A percentile compares a stretch with the other conserved stretches of the same genome.
phyloP scores from a whole-genome alignment of 1,140 invertebrate species.

The Anoplophora glabripennis region DNA sequence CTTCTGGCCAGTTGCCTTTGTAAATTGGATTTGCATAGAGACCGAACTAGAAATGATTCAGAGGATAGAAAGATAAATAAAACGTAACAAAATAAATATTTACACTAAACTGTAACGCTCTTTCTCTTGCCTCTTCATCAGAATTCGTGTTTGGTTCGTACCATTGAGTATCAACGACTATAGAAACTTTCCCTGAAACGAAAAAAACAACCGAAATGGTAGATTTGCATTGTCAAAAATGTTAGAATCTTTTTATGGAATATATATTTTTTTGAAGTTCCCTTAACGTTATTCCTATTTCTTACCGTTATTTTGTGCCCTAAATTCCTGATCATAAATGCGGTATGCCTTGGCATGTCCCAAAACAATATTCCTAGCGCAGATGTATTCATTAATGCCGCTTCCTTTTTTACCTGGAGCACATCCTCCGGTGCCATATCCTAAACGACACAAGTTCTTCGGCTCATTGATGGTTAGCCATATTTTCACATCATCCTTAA shows the following conservation, averaged over 20 bases:
- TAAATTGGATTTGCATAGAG: slow-evolving; percentile 63
- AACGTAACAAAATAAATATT: slow-evolving; percentile 2
- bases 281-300: slow-evolving; percentile 11
- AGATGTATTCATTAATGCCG: slow-evolving; percentile 31
- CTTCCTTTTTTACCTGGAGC: slow-evolving; percentile 5
- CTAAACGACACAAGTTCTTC: slow-evolving; percentile 15
- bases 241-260: not conserved
- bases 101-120: slow-evolving; percentile 42
- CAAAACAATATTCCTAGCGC: slow-evolving; percentile 54
- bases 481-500: slow-evolving; percentile 25
- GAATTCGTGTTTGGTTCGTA: slow-evolving; percentile 48
- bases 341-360: slow-evolving; percentile 57
- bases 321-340: slow-evolving; percentile 53
- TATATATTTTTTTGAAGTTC: not conserved
- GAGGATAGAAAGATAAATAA: slow-evolving; percentile 33
- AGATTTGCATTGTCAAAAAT: not conserved
- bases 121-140: slow-evolving; percentile 51
- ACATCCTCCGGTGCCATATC: slow-evolving; percentile 32
- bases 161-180: slow-evolving; percentile 52
- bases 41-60: slow-evolving; percentile 52
- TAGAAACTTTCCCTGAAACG: slow-evolving; percentile 50
- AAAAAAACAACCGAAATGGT: too few relatives aligned
- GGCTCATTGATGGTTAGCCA: slow-evolving; percentile 53
- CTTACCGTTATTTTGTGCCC: slow-evolving; percentile 13
- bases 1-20: slow-evolving; percentile 58